Conservation (phyloP, 2,113 vertebrate genomes). For the Lepidothrix coronata region DNA sequence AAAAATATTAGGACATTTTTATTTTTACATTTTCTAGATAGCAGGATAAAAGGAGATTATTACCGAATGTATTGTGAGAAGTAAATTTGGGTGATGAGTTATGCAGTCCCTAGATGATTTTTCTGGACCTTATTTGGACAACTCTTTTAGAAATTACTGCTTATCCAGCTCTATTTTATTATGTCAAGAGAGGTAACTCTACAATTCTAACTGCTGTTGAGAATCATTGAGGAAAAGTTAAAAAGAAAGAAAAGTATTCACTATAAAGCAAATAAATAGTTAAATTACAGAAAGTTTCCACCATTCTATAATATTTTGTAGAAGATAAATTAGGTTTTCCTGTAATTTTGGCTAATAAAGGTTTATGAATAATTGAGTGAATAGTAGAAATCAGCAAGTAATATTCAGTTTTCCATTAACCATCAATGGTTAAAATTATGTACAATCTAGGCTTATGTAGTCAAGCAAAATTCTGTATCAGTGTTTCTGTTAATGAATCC, state of each 20-base stretch:
- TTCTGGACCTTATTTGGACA: background rate
- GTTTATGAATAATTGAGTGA: background rate
- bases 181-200: background rate
- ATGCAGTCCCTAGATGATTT: background rate
- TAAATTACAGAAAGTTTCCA: background rate
- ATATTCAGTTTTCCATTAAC: background rate
- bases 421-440: background rate
- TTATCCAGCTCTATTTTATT: background rate
- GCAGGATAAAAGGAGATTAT: background rate
- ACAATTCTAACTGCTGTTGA: background rate
- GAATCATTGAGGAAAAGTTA: background rate
- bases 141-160: background rate
- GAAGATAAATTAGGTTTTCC: background rate
- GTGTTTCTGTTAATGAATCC: background rate
- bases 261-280: background rate
- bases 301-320: background rate
- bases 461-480: background rate
- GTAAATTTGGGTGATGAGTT: background rate
- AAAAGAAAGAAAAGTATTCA: background rate
- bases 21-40: background rate
- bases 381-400: background rate
- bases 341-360: background rate
- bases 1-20: background rate
- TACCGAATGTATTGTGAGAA: rapidly evolving
- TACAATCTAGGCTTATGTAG: rapidly evolving